phyloP scores from a whole-genome alignment of 53 echinoderm and acorn worm species.

The Henricia sp. region DNA sequence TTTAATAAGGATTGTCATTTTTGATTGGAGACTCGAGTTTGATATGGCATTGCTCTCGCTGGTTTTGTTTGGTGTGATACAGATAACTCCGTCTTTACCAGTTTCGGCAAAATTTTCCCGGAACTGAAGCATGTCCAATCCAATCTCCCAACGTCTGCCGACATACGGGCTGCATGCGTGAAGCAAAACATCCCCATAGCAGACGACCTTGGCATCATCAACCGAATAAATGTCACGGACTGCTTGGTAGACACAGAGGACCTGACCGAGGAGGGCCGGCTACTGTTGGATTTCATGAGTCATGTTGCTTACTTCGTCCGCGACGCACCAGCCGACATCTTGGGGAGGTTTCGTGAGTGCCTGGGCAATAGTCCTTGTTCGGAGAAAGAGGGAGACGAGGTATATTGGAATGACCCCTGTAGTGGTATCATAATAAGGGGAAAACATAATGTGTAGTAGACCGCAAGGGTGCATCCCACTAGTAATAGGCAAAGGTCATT shows the following conservation, averaged over 20 bases:
- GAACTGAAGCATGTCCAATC: not conserved
- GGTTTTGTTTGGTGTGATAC: too few species aligned
- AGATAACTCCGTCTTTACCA: not conserved
- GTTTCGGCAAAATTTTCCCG: not conserved
- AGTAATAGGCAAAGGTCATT: too few species aligned
- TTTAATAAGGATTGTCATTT: too few species aligned
- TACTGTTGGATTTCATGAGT: constrained; percentile 17
- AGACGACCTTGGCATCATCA: not conserved
- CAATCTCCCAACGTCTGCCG: not conserved
- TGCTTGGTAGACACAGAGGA: constrained; percentile 10
- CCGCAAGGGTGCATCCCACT: too few species aligned
- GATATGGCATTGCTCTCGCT: too few species aligned
- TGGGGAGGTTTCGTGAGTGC: constrained; percentile 6
- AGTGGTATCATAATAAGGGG: not conserved
- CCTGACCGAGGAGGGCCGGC: constrained; percentile 5
- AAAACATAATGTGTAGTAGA: too few species aligned
- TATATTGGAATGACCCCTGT: constrained; percentile 14
- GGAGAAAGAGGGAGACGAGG: constrained; percentile 14
- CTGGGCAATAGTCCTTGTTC: not conserved
- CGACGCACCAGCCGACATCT: constrained; percentile 14
- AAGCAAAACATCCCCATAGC: not conserved
- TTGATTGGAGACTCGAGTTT: too few species aligned
- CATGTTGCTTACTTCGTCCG: constrained; percentile 26
- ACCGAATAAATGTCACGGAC: constrained; percentile 3
- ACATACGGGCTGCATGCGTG: constrained; percentile 2